Conservation (phyloP, 2,113 vertebrate genomes). For the Albula goreensis region DNA sequence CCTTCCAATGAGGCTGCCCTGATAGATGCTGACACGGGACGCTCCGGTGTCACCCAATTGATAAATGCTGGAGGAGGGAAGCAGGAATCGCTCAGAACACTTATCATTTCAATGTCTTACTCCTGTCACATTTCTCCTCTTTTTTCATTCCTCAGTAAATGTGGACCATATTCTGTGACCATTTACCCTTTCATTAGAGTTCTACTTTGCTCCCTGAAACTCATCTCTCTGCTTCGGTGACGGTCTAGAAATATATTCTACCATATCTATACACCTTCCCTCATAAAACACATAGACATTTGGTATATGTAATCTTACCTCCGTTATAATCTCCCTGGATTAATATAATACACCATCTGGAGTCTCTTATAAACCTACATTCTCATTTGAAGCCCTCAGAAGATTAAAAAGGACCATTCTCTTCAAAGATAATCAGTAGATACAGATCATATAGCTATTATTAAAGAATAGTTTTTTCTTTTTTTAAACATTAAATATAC, state of each 20-base stretch:
- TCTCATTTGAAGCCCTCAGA: no score
- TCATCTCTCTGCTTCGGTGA: not conserved
- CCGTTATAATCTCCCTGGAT: not conserved
- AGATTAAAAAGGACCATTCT: no score
- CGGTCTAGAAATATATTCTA: not conserved
- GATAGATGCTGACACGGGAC: not conserved
- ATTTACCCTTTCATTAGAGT: not conserved
- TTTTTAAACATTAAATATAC: not conserved
- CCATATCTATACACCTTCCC: not conserved
- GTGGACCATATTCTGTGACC: not conserved
- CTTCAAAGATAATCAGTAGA: no score
- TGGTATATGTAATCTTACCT: not conserved
- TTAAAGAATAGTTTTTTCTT: not conserved
- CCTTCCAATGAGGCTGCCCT: conserved; percentile 1
- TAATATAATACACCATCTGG: no score
- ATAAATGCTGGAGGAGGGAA: not conserved
- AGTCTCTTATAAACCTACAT: no score
- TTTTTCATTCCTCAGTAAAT: not conserved
- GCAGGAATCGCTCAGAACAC: not conserved
- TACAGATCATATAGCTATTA: not conserved
- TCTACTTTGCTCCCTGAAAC: not conserved
- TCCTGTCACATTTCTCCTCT: conserved; percentile 4
- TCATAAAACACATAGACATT: not conserved
- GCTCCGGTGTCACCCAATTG: not conserved
- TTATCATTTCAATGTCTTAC: conserved; percentile 6